Base-by-base conservation (phyloP, 2,888 invertebrate genomes). In the Limenitis arthemis region DNA sequence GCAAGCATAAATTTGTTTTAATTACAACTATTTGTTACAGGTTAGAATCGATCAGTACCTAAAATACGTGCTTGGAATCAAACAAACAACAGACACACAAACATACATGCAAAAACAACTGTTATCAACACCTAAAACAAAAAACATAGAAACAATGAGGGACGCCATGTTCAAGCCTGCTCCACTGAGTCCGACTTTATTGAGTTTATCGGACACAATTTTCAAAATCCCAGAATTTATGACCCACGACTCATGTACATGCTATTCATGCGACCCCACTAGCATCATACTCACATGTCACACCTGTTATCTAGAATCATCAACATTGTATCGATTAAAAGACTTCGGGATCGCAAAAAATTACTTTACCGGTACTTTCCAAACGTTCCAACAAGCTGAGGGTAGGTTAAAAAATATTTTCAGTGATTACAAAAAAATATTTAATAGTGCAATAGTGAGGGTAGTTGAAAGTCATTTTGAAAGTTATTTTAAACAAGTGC, bases 31-130 rank as follows among this genome's bases (percentile, higher is more conserved):
- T 34, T 33, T 32, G 49, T 50, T 59, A 49, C 69, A 84, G 84
- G 63, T 70, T 0, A 76, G 69, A 55, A 78, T 83, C 47, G 79
- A 82, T 60, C 74, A 75, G 44, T 72, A 72, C 0, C 63, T 85
- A 0, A 82, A 83, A 53, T 67, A 74, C 59, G 72, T 76, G 5
- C 54, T 81, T 1, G 82, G 81, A 0, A 54, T 80, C 0, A 72
- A 72, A 8, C 58, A 70, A 0, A 60, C 69, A 0, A 70, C 64
- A 52, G 55, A 55, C 32, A 41, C 49, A 32, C 5, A 11, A 29
- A 38, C 37, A n/a, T 9, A n/a, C 41, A 7, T 28, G 29, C 36
- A 31, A 8, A 55, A 58, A 46, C 57, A 6, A 60, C 40, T 47
- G 6, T 54, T 34, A 0, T 62, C 66, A 49, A 70, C 69, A 0